phyloP scores from a whole-genome alignment of 2,888 invertebrate species.

The Thalpophila matura region DNA sequence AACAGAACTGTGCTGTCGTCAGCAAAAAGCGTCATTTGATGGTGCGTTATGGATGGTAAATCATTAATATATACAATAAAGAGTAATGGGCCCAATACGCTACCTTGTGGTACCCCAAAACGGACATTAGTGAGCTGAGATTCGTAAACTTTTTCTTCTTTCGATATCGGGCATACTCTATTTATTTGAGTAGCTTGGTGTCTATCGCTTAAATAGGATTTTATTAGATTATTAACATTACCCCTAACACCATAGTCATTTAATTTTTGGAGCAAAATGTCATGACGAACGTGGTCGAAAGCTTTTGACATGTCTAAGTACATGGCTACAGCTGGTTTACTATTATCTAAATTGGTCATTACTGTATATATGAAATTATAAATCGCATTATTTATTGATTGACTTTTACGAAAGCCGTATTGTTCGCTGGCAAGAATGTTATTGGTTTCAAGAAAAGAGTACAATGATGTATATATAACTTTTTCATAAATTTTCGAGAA shows the following conservation, averaged over 20 bases:
- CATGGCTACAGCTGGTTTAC: background rate
- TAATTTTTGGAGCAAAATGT: too few species aligned
- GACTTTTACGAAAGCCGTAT: background rate
- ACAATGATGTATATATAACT: background rate
- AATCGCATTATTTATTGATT: background rate
- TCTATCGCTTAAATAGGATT: background rate
- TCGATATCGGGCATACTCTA: background rate
- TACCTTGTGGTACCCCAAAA: background rate
- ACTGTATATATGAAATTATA: background rate
- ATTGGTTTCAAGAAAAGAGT: background rate
- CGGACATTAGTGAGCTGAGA: background rate
- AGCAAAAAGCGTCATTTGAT: background rate
- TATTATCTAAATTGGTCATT: background rate
- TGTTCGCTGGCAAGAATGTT: background rate
- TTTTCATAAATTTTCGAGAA: constrained; percentile 3
- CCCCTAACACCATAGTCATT: background rate
- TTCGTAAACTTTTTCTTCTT: background rate
- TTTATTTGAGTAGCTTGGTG: background rate
- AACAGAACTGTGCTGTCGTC: background rate
- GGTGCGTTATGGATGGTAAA: background rate
- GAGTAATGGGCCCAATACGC: background rate
- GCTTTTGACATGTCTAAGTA: background rate
- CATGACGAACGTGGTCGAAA: background rate
- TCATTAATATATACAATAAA: background rate
- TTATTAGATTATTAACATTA: background rate